Conservation (phyloP, 2,113 vertebrate genomes). For the Bubalus kerabau region DNA sequence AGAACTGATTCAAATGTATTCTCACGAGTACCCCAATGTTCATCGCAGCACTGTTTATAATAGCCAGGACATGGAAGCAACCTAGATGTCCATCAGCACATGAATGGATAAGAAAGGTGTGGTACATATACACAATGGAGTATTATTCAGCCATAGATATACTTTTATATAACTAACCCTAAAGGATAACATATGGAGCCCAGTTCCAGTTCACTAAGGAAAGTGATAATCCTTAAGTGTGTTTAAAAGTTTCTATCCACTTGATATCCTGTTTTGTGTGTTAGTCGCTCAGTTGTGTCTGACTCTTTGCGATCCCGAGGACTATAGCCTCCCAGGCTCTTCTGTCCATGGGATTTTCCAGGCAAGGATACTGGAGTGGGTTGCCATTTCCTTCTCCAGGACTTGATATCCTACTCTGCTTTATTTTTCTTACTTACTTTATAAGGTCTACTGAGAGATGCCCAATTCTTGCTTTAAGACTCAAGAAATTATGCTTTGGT, state of each 20-base stretch:
- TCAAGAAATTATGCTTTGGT: not conserved
- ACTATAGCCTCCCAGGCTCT: not conserved
- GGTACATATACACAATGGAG: too few species aligned
- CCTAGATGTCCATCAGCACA: too few species aligned
- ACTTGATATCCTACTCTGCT: not conserved
- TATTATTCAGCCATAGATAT: too few species aligned
- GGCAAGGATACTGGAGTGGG: not conserved
- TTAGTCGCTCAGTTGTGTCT: not conserved
- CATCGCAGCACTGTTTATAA: too few species aligned
- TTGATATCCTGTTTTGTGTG: not conserved
- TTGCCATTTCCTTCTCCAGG: not conserved
- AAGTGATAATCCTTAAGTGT: not conserved
- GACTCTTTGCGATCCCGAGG: not conserved
- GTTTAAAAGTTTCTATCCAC: rapidly evolving
- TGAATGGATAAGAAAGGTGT: too few species aligned
- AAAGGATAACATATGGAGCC: not conserved
- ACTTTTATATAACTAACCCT: not conserved
- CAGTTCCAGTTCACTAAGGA: not conserved
- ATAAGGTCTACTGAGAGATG: not conserved
- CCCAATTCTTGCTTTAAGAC: not conserved
- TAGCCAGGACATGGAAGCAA: too few species aligned
- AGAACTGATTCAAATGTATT: too few species aligned
- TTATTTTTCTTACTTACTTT: not conserved
- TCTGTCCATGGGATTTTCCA: not conserved
- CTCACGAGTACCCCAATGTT: too few species aligned